A percentile compares a stretch with the other conserved stretches of the same genome.
Evolutionary conservation across 2,888 invertebrate species (phyloP).

Genomic region (Deladenus siricidicola): DNA sequence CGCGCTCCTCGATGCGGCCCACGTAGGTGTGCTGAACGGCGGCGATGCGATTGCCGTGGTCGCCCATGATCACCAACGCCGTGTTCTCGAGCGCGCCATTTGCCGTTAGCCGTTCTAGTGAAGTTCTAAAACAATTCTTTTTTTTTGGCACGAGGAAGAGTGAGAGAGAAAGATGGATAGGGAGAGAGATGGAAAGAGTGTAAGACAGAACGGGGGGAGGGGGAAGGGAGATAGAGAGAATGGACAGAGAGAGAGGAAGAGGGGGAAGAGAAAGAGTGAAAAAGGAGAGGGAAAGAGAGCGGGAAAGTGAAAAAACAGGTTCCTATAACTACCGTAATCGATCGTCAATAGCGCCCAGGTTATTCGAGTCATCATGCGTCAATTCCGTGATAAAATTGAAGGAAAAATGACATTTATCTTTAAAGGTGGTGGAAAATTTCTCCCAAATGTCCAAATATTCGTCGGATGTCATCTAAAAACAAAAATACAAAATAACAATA

Average conservation of each 20-base stretch:
- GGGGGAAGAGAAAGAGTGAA: too few species aligned
- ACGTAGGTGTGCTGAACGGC: conserved; percentile 53
- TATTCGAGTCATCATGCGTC: conserved; percentile 53
- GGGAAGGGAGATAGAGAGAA: too few species aligned
- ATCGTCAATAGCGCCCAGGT: conserved; percentile 34
- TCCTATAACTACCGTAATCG: not conserved
- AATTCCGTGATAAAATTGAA: conserved; percentile 55
- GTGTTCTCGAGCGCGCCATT: conserved; percentile 35
- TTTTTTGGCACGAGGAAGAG: conserved; percentile 2
- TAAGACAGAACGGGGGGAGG: too few species aligned
- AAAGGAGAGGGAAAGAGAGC: too few species aligned
- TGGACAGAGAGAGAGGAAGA: too few species aligned
- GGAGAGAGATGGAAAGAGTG: too few species aligned
- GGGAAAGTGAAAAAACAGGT: too few species aligned
- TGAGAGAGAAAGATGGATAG: too few species aligned
- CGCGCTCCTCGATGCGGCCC: conserved; percentile 55
- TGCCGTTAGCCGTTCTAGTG: conserved; percentile 21
- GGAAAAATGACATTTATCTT: conserved; percentile 53
- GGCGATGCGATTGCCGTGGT: conserved; percentile 57
- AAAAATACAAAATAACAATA: too few species aligned
- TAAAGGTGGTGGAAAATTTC: conserved; percentile 43
- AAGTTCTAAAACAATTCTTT: conserved; percentile 10
- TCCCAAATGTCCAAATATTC: conserved; percentile 49
- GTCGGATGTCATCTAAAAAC: conserved; percentile 54
- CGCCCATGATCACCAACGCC: conserved; percentile 52